Evolutionary conservation across 2,797 vertebrate genomes (phyloP).

Genomic region (Acestrorhynchus altus): DNA sequence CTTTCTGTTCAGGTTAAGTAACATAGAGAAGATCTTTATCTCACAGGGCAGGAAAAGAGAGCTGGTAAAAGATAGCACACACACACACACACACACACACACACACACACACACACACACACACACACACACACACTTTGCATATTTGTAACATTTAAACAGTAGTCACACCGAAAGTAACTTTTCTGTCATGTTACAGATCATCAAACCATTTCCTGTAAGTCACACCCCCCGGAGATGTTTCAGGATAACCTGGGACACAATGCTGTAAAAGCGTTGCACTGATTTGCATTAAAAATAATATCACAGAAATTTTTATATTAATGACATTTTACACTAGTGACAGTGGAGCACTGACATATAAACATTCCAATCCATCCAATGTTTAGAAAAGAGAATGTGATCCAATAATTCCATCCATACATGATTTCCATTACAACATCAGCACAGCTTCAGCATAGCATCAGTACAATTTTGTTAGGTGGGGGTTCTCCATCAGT

Average conservation of each 20-base stretch:
- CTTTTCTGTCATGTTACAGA: neutral
- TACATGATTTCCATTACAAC: neutral
- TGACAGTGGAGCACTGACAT: too few species aligned
- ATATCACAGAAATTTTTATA: too few species aligned
- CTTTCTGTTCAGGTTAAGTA: constrained; percentile 18
- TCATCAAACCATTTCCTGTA: neutral
- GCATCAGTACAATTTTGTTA: too few species aligned
- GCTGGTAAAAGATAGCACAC: constrained; percentile 1
- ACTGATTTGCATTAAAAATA: too few species aligned
- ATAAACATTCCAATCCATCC: too few species aligned
- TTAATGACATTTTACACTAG: too few species aligned
- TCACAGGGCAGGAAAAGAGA: neutral
- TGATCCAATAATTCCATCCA: too few species aligned
- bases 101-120: constrained; percentile 9
- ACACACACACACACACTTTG: neutral
- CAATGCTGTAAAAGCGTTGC: neutral
- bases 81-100: constrained; percentile 15
- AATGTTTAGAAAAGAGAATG: too few species aligned
- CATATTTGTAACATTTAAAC: neutral
- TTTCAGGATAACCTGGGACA: neutral
- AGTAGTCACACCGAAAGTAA: neutral
- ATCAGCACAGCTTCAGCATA: neutral
- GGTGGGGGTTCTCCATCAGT: too few species aligned
- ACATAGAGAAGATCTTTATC: constrained; percentile 5
- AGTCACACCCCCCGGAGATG: neutral